Evolutionary conservation across 2,113 vertebrate species (phyloP).

Genomic region (Callipepla californica): DNA sequence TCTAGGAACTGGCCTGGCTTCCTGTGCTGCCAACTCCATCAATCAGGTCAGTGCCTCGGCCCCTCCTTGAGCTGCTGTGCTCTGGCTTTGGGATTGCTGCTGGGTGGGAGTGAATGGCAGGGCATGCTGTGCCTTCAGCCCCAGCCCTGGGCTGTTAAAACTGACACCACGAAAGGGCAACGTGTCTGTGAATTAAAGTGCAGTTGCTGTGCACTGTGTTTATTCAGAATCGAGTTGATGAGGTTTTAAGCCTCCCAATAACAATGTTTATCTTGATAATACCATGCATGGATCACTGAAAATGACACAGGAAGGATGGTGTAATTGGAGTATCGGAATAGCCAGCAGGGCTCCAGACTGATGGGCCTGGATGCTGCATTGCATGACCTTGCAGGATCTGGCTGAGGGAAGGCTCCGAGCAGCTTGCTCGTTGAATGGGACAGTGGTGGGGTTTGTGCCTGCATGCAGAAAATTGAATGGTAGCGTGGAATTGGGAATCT

Average conservation of each 20-base stretch:
- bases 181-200: not conserved
- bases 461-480: not conserved
- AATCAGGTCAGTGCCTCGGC: constrained; percentile 89
- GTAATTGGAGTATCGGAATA: not conserved
- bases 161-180: not conserved
- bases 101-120: not conserved
- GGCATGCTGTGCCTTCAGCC: not conserved
- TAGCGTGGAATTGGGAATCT: not conserved
- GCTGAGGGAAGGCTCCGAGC: not conserved
- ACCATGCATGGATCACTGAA: not conserved
- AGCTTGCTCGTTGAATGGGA: not conserved
- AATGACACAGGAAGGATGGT: not conserved
- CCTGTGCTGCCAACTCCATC: constrained; percentile 93
- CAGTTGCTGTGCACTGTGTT: not conserved
- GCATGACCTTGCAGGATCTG: not conserved
- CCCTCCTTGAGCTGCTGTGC: not conserved
- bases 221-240: not conserved
- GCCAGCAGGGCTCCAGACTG: not conserved
- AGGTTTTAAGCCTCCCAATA: constrained; percentile 31
- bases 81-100: not conserved
- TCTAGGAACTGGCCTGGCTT: constrained; percentile 91
- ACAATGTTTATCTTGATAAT: constrained; percentile 51
- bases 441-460: not conserved
- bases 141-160: not conserved
- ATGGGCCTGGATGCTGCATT: not conserved